These are phyloP conservation scores for Agelaius phoeniceus DNA, from an alignment of 2,113 vertebrate genomes.

Conservation along the genomic window DNA sequence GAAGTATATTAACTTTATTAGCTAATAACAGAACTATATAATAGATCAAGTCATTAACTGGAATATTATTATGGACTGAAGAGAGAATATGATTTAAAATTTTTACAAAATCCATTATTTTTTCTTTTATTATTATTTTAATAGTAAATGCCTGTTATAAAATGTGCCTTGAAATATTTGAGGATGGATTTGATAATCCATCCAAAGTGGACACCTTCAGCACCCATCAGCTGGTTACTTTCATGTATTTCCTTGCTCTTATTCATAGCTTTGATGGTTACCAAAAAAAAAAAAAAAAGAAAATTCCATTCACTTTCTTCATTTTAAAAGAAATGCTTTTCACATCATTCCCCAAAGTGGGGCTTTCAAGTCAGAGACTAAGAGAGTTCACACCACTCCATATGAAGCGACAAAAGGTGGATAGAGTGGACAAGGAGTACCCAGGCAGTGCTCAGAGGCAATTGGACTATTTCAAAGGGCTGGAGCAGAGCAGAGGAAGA, in stretches of 20 bases:
- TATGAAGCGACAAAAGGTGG: background rate
- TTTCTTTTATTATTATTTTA: constrained; percentile 24
- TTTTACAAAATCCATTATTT: constrained; percentile 3
- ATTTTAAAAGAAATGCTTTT: constrained; percentile 13
- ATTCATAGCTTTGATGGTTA: background rate
- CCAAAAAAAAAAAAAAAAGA: background rate
- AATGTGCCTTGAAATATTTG: background rate
- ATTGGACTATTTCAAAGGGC: background rate
- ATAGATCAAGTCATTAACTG: constrained; percentile 35
- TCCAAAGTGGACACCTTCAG: background rate
- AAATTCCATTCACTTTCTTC: background rate
- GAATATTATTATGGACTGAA: constrained; percentile 24
- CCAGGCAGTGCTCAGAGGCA: background rate
- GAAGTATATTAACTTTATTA: constrained; percentile 46
- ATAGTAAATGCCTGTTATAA: constrained; percentile 8
- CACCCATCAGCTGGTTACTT: background rate
- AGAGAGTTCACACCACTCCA: background rate
- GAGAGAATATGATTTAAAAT: background rate
- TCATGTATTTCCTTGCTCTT: background rate
- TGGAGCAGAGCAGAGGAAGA: background rate
- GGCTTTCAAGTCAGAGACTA: background rate
- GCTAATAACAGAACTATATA: constrained; percentile 17
- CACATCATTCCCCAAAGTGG: background rate
- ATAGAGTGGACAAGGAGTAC: background rate
- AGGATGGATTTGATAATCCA: background rate